These are phyloP conservation scores for Ips nitidus DNA, from an alignment of 1,140 invertebrate genomes.

Conservation along the genomic window DNA sequence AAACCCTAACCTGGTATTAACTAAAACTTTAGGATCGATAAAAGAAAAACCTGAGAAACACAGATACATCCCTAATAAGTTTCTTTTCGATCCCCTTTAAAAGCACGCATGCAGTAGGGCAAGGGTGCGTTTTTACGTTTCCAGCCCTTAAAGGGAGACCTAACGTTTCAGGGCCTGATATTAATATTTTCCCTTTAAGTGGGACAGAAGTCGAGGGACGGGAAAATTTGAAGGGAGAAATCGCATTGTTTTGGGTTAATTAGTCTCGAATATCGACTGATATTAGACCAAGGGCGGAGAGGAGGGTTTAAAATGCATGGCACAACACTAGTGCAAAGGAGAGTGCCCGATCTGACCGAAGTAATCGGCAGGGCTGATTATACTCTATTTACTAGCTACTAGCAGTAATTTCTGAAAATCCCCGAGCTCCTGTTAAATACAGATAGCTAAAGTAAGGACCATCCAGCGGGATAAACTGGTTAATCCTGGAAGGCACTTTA, in stretches of 20 bases:
- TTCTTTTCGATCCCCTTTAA: slow-evolving; percentile 25
- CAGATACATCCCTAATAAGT: slow-evolving; percentile 14
- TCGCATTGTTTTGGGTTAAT: slow-evolving; percentile 33
- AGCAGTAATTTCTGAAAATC: slow-evolving; percentile 41
- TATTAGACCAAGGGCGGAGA: too few species aligned
- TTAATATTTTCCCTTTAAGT: slow-evolving; percentile 37
- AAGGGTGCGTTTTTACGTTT: slow-evolving; percentile 37
- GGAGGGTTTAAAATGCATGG: too few species aligned
- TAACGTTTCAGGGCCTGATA: slow-evolving; percentile 28
- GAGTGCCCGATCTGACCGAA: neutral
- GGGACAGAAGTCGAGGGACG: slow-evolving; percentile 23
- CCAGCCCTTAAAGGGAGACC: slow-evolving; percentile 33
- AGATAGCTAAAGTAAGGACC: slow-evolving; percentile 51
- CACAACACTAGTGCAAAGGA: neutral
- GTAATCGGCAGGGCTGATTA: slow-evolving; percentile 3
- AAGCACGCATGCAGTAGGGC: slow-evolving; percentile 36
- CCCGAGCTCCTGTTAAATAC: slow-evolving; percentile 47
- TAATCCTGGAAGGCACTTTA: slow-evolving; percentile 44
- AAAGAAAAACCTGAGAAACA: neutral
- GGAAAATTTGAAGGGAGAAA: slow-evolving; percentile 22
- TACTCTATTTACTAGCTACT: neutral
- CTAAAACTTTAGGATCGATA: too few species aligned
- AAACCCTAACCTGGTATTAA: too few species aligned
- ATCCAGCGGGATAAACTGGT: slow-evolving; percentile 45
- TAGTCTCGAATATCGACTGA: slow-evolving; percentile 23